These are phyloP conservation scores for Cenopis cana DNA, from an alignment of 2,888 invertebrate species.

Conservation along the genomic window DNA sequence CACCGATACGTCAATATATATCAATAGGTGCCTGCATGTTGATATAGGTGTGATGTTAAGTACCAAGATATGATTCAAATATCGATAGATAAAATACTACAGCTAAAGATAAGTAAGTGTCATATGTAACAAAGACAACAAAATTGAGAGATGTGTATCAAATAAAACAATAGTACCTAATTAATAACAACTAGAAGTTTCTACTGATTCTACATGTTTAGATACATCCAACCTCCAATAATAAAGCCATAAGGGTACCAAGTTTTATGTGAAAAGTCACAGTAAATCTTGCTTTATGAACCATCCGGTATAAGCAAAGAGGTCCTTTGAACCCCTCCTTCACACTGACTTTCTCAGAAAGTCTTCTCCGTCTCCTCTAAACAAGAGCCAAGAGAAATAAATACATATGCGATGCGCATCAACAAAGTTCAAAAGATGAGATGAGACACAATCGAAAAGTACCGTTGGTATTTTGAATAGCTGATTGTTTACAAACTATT, in stretches of 20 bases:
- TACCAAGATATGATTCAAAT: conserved; percentile 35
- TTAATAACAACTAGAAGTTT: background rate
- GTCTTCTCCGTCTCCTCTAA: background rate
- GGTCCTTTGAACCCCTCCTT: conserved; percentile 50
- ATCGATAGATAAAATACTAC: conserved; percentile 37
- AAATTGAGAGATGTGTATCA: background rate
- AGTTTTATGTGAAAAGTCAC: conserved; percentile 57
- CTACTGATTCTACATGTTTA: background rate
- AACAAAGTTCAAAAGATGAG: conserved; percentile 11
- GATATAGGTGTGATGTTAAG: conserved; percentile 45
- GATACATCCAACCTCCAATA: background rate
- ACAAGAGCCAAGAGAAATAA: background rate
- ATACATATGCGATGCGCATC: conserved; percentile 28
- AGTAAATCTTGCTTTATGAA: conserved; percentile 49
- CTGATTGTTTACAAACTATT: conserved; percentile 13
- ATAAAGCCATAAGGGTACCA: conserved; percentile 48
- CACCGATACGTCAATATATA: conserved; percentile 24
- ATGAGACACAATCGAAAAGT: conserved; percentile 8
- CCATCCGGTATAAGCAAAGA: conserved; percentile 49
- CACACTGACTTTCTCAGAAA: conserved; percentile 26
- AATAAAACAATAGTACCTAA: background rate
- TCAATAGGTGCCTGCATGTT: background rate
- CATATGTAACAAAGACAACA: conserved; percentile 35
- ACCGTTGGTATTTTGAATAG: conserved; percentile 16
- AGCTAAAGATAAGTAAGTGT: conserved; percentile 10